Conservation (phyloP, 2,797 vertebrate genomes). For the Glyptemys insculpta region DNA sequence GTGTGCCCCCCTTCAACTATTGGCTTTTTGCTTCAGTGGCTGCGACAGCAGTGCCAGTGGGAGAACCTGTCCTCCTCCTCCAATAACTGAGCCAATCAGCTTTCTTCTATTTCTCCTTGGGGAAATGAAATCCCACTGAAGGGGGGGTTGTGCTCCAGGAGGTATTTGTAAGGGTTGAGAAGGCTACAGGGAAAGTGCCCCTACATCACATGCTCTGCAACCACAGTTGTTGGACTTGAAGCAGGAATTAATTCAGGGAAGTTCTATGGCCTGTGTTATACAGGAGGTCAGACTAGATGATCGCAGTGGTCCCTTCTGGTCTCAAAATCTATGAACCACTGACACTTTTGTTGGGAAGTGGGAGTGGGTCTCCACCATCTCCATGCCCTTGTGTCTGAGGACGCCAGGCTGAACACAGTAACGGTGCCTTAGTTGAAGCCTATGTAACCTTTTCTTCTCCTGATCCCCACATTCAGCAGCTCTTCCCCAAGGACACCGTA, state of each 20-base stretch:
- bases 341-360: not conserved
- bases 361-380: not conserved
- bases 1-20: not conserved
- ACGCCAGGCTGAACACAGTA: not conserved
- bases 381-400: not conserved
- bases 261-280: not conserved
- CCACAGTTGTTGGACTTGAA: not conserved
- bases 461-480: not conserved
- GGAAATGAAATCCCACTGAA: not conserved
- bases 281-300: not conserved
- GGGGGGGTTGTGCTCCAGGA: not conserved
- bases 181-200: not conserved
- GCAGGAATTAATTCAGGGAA: not conserved
- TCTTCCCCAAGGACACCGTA: not conserved
- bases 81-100: not conserved
- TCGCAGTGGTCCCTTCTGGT: not conserved
- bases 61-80: not conserved
- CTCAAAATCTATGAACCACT: not conserved
- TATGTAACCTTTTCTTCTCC: not conserved
- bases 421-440: not conserved
- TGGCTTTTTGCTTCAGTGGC: not conserved
- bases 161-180: not conserved
- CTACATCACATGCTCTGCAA: accelerated
- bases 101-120: not conserved
- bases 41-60: not conserved